A percentile compares a stretch with the other conserved stretches of the same genome.
These are phyloP conservation scores for Cristatella mucedo DNA, from an alignment of 2,888 invertebrate genomes.

Conservation along the genomic window DNA sequence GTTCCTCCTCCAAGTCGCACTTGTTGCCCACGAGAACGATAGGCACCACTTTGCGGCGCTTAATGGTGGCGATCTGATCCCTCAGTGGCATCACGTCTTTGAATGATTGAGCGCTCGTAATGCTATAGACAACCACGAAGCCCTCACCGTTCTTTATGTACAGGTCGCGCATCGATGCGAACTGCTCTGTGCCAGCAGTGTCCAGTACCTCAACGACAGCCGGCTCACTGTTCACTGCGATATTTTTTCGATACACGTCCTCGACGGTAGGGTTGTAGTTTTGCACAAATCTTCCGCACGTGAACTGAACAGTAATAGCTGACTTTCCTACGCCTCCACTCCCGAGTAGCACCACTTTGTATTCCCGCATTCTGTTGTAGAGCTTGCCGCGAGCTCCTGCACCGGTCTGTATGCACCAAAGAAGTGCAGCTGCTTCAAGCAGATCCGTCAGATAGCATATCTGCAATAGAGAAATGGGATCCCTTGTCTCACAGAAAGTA, in stretches of 20 bases:
- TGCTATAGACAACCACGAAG: slow-evolving; percentile 22
- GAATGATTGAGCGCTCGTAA: slow-evolving; percentile 17
- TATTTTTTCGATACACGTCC: slow-evolving; percentile 26
- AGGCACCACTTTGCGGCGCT: slow-evolving; percentile 4
- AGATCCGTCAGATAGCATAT: no score
- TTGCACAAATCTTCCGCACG: slow-evolving; percentile 20
- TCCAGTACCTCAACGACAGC: slow-evolving; percentile 7
- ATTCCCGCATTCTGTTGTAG: slow-evolving; percentile 8
- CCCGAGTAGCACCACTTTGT: slow-evolving; percentile 22
- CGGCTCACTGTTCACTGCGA: slow-evolving; percentile 14
- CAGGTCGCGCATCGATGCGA: slow-evolving; percentile 18
- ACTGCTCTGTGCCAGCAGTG: slow-evolving; percentile 17
- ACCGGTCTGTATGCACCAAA: no score
- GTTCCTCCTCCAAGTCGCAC: slow-evolving; percentile 24
- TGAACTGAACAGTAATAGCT: slow-evolving; percentile 19
- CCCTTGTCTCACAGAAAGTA: no score
- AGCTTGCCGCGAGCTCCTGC: no score
- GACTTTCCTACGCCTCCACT: slow-evolving; percentile 28
- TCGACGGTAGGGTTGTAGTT: slow-evolving; percentile 30
- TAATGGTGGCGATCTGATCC: slow-evolving; percentile 13
- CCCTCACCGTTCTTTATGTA: slow-evolving; percentile 20
- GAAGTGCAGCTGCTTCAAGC: no score
- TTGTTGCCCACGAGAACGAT: slow-evolving; percentile 23
- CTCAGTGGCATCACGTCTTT: slow-evolving; percentile 19
- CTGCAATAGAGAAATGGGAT: no score